Evolutionary conservation across 2,888 invertebrate species (phyloP), one percentile per base, ranked within the genome.

Genomic region (Scaptomyza flava): DNA sequence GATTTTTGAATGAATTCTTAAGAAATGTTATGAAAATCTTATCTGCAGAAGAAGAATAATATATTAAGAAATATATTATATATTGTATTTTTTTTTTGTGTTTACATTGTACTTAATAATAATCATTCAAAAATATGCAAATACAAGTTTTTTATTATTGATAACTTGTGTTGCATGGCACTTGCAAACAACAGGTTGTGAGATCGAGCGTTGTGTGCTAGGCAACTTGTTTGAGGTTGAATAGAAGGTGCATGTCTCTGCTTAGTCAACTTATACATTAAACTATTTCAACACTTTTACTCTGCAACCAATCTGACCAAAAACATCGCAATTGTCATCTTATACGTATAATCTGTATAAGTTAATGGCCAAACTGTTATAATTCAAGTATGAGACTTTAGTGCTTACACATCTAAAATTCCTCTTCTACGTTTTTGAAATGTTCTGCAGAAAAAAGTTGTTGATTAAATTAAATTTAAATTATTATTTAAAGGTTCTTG

Each of bases 321-420:
- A 60, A 57, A 66, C 23, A 61, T 54, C 34, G 42, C 38, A 36
- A 73, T 31, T 14, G 3, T 3, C 53, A 51, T 64, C 64, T 64
- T 58, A 33, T 67, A 61, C 30, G 14, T 5, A 17, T 8, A 14
- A 43, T 46, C 11, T 23, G 50, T 64, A 69, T 48, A 54, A 65
- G 65, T 31, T 20, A 2, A 6, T 0, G 0, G 9, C 2, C 2
- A 60, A 80, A 73, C 78, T 83, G 80, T 83, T 83, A 83, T 81
- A 81, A 70, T 36, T 48, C 66, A 72, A 53, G 27, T 51, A 60
- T 57, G 31, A 9, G 27, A 34, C 5, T n/a, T 5, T 8, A 12
- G 5, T 17, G n/a, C 9, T 33, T 34, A 31, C 5, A 7, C 6
- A n/a, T 14, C 45, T 54, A 8, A 51, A 52, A 51, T 14, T 30